Conservation (phyloP, 2,797 vertebrate genomes). For the Nyctalus aviator region DNA sequence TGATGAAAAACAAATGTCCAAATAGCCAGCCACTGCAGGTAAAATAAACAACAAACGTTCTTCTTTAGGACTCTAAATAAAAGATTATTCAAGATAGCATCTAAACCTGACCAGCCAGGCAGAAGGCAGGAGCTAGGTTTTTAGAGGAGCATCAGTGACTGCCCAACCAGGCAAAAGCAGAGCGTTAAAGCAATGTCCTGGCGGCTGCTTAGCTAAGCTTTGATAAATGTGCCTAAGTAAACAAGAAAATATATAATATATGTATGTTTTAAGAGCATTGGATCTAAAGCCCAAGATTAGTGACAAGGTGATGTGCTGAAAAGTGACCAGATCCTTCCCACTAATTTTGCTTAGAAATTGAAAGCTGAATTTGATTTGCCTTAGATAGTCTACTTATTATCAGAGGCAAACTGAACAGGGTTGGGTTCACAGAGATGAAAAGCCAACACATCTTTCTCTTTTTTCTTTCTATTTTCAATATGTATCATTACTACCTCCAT, state of each 20-base stretch:
- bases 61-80: neutral
- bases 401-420: neutral
- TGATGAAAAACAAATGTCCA: conserved; percentile 34
- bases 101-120: neutral
- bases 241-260: neutral
- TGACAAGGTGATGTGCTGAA: neutral
- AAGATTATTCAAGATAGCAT: neutral
- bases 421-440: conserved; percentile 27
- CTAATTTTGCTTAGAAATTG: conserved; percentile 14
- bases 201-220: neutral
- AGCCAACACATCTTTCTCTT: neutral
- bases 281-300: neutral
- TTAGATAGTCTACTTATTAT: conserved; percentile 10
- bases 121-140: neutral
- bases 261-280: neutral
- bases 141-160: neutral
- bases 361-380: conserved; percentile 16
- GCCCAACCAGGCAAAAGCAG: conserved; percentile 2
- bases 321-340: neutral
- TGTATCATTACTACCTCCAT: neutral
- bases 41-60: conserved; percentile 14
- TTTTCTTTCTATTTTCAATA: neutral
- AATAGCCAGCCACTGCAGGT: neutral
- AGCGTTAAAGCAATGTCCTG: conserved; percentile 39
- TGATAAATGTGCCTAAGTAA: conserved; percentile 12